Evolutionary conservation across 2,797 vertebrate species (phyloP).

Genomic region (Acanthornis magna): DNA sequence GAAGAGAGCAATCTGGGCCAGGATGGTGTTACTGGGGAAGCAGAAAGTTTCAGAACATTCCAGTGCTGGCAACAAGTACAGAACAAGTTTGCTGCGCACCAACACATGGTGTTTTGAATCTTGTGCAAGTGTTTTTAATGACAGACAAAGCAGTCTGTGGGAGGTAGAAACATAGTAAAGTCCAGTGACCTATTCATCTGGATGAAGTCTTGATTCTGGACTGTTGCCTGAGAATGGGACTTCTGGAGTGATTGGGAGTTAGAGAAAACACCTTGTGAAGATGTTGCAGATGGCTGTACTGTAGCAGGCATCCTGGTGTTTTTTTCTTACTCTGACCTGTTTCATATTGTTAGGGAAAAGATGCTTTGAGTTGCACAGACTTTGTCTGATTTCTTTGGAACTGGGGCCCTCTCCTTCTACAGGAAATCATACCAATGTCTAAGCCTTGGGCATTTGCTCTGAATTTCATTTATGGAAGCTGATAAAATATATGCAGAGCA

Average conservation of each 20-base stretch:
- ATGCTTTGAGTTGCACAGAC: not conserved
- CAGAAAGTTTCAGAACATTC: not conserved
- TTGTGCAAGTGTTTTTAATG: not conserved
- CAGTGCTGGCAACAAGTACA: not conserved
- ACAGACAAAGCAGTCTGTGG: not conserved
- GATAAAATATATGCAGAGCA: not conserved
- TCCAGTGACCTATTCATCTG: not conserved
- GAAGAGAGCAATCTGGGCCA: not conserved
- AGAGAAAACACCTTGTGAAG: not conserved
- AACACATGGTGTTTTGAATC: not conserved
- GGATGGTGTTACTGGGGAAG: not conserved
- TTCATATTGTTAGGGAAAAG: not conserved
- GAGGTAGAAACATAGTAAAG: not conserved
- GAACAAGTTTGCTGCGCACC: not conserved
- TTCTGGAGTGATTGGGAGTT: not conserved
- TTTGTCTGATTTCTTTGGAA: not conserved
- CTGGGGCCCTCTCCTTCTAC: not conserved
- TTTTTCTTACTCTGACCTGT: not conserved
- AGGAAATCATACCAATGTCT: not conserved
- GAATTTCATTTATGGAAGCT: not conserved
- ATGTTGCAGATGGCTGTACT: not conserved
- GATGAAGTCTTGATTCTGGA: not conserved
- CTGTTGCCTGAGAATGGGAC: not conserved
- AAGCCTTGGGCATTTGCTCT: not conserved
- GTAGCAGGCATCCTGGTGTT: not conserved